Base-by-base conservation (phyloP, 1,140 invertebrate genomes). In the Pteromalus puparum region DNA sequence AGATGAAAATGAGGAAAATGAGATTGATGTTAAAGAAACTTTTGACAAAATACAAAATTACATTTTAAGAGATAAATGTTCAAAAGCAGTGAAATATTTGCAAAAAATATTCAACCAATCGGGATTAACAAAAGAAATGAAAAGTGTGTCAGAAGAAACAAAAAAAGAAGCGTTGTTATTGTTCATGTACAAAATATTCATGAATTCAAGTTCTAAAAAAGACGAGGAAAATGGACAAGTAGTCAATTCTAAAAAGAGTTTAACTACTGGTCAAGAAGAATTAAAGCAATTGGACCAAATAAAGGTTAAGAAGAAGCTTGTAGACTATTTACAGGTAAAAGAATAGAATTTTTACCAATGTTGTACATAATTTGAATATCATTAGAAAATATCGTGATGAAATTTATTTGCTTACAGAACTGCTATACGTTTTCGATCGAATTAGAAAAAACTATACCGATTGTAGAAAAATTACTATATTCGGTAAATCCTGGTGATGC, bases 401-500 rank as follows among this genome's bases (percentile, higher is more conserved):
- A 48, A 93, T 94, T 92, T 94, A n/a, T 91, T 93, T 74, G 34
- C 0, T 75, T 94, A 93, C 92, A 97, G 94, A 96, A 95, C 86
- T 94, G 93, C 79, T 89, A 94, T 34, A 93, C 94, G 61, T 97
- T 97, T 91, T 94, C 95, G 1, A 92, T 93, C 67, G 93, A 95
- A 86, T 92, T 97, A 7, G 95, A 96, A 73, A 93, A 94, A 77
- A 95, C 96, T 0, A 94, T 98, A 73, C 96, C 96, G 1, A 88
- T 96, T 9, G 94, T 97, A 18, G 95, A 96, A 87, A 93, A 95
- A 18, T 91, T 98, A 87, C 92, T 98, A 2, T 95, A 95, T 87
- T 97, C 97, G 0, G 95, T 96, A 87, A 95, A 95, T 84, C 93
- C 95, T 0, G 94, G 96, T 1, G 97, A 98, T 91, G 96, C 97